phyloP scores from a whole-genome alignment of 2,797 vertebrate genomes.

The Leptatherina wallacei region DNA sequence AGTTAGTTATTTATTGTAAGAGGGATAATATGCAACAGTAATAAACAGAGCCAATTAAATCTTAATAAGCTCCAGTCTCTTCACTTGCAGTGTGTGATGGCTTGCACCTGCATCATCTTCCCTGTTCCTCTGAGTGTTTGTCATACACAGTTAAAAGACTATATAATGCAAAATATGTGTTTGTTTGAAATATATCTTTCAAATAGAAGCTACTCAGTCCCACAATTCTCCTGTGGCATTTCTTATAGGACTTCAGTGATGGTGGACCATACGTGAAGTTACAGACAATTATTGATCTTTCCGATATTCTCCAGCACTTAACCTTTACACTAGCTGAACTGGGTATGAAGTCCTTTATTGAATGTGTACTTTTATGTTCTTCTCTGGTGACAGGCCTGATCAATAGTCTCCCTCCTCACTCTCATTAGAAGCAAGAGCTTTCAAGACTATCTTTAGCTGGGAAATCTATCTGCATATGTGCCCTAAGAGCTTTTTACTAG shows the following conservation, averaged over 20 bases:
- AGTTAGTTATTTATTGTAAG: constrained; percentile 84
- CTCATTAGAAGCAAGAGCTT: constrained; percentile 80
- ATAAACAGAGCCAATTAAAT: constrained; percentile 77
- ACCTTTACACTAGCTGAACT: constrained; percentile 87
- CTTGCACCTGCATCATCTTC: constrained; percentile 38
- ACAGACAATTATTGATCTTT: constrained; percentile 85
- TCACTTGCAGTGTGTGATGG: constrained; percentile 55
- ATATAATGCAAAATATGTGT: constrained; percentile 34
- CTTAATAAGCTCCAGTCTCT: constrained; percentile 78
- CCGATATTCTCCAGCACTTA: constrained; percentile 87
- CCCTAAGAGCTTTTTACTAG: constrained; percentile 2
- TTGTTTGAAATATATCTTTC: constrained; percentile 64
- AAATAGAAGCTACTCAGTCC: constrained; percentile 53
- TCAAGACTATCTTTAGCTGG: constrained; percentile 56
- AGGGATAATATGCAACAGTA: constrained; percentile 65
- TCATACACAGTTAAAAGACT: constrained; percentile 10
- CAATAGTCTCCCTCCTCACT: constrained; percentile 78
- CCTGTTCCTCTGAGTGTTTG: constrained; percentile 10
- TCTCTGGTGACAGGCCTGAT: constrained; percentile 84
- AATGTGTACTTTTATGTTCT: constrained; percentile 89
- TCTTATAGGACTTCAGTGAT: constrained; percentile 70
- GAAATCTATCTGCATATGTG: constrained; percentile 56
- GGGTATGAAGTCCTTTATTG: constrained; percentile 87
- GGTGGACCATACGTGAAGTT: constrained; percentile 81
- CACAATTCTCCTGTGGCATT: constrained; percentile 68